Conservation (phyloP, 1,140 invertebrate genomes). For the Teleogryllus occipitalis region DNA sequence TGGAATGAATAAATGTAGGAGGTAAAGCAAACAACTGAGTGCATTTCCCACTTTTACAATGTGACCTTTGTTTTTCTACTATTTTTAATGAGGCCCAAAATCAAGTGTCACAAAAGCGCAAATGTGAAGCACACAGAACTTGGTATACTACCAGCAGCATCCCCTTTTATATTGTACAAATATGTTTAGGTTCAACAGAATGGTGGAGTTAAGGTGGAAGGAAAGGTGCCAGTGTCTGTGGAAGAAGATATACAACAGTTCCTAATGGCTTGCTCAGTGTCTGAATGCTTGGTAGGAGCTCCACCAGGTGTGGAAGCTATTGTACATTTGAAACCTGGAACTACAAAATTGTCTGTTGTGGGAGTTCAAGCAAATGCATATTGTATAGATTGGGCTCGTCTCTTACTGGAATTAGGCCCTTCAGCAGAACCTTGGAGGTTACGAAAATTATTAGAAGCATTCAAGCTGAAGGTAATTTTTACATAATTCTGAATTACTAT, state of each 20-base stretch:
- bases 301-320: conserved; percentile 7
- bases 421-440: conserved; percentile 18
- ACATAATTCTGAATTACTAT: background rate
- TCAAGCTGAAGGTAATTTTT: conserved; percentile 21
- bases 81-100: too few relatives aligned
- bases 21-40: too few relatives aligned
- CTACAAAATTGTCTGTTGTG: background rate
- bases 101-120: too few relatives aligned
- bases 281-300: conserved; percentile 9
- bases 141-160: conserved; percentile 6
- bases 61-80: too few relatives aligned
- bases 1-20: too few relatives aligned
- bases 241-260: conserved; percentile 17
- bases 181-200: conserved; percentile 18
- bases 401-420: conserved; percentile 10
- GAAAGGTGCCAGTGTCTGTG: background rate
- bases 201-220: conserved; percentile 11
- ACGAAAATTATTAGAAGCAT: conserved; percentile 20
- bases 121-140: too few relatives aligned
- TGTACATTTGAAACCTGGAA: background rate
- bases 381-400: conserved; percentile 12
- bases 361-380: conserved; percentile 11
- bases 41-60: too few relatives aligned
- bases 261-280: conserved; percentile 16
- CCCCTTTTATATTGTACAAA: conserved; percentile 2